These are phyloP conservation scores for Ostrea denselamellosa DNA, from an alignment of 1,140 invertebrate genomes.

Conservation along the genomic window DNA sequence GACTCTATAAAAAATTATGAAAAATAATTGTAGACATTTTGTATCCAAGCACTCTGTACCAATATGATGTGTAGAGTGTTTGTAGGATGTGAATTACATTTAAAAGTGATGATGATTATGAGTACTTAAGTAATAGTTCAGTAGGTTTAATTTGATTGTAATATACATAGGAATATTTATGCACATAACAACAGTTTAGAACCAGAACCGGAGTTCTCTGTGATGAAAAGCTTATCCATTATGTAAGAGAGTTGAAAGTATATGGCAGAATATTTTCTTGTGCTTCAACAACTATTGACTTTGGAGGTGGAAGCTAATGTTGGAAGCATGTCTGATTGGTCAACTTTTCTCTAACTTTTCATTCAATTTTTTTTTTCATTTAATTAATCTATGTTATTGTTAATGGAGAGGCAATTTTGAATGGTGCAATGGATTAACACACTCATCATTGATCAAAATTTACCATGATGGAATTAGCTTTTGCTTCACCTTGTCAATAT, in stretches of 20 bases:
- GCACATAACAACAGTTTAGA: no score
- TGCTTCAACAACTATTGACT: not conserved
- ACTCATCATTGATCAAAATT: constrained; percentile 1
- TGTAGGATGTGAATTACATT: not conserved
- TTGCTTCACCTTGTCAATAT: not conserved
- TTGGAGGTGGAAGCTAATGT: not conserved
- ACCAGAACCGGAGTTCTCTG: not conserved
- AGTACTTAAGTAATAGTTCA: not conserved
- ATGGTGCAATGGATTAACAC: constrained; percentile 24
- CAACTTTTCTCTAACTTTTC: not conserved
- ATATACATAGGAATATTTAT: no score
- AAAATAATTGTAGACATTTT: not conserved
- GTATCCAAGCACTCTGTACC: not conserved
- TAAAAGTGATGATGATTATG: not conserved
- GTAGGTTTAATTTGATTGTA: no score
- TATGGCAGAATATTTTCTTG: not conserved
- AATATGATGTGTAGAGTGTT: not conserved
- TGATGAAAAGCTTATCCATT: not conserved
- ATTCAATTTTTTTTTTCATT: not conserved
- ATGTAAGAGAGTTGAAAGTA: no score
- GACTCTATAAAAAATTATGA: no score
- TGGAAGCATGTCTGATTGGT: not conserved
- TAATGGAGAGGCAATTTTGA: not conserved
- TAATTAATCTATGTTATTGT: not conserved
- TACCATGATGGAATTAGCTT: not conserved